Percentiles rank a stretch among this genome's conserved stretches.
Conservation (phyloP, 2,113 vertebrate genomes). For the Chloroceryle aenea region DNA sequence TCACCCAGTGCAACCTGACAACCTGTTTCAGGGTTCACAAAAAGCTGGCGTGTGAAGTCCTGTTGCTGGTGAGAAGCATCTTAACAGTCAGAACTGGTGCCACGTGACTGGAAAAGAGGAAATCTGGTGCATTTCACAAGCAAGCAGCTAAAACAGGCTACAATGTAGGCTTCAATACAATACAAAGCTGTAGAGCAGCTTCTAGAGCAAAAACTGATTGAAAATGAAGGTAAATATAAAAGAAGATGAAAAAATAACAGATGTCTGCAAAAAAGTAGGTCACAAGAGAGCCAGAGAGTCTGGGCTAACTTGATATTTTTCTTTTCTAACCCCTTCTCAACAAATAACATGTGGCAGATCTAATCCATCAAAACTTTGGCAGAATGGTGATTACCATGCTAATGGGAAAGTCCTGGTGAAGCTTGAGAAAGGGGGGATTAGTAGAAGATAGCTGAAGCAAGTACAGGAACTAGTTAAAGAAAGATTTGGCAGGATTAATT, state of each 20-base stretch:
- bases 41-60: background rate
- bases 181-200: background rate
- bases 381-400: background rate
- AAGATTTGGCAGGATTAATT: background rate
- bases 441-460: background rate
- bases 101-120: background rate
- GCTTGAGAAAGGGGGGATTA: background rate
- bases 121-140: background rate
- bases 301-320: background rate
- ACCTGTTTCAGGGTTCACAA: background rate
- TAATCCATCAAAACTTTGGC: background rate
- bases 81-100: background rate
- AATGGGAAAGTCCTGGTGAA: background rate
- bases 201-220: background rate
- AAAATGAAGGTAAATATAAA: background rate
- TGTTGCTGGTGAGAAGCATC: background rate
- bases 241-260: background rate
- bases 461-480: background rate
- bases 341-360: background rate
- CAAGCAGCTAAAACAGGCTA: background rate
- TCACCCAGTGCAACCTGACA: background rate
- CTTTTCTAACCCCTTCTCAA: background rate
- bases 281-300: background rate
- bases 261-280: background rate
- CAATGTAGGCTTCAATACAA: background rate